Evolutionary conservation across 1,140 invertebrate genomes (phyloP), one percentile per base, ranked within the genome.

Genomic region (Scaptomyza graminum): DNA sequence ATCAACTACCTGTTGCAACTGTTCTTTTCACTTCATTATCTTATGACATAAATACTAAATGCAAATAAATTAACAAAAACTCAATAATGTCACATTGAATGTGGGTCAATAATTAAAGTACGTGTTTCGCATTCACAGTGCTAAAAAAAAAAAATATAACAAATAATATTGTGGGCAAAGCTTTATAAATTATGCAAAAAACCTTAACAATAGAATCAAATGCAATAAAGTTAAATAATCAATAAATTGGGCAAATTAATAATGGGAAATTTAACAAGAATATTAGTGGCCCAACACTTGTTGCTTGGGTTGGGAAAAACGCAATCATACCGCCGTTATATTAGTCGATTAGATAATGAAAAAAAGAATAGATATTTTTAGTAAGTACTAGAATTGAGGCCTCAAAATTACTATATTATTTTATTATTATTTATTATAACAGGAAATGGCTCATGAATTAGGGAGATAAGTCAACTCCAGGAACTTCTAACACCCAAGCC

Each of bases 101-200:
- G 74, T 87, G 59, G 83, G 82, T 87, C 82, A 82, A 46, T 22
- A 51, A 52, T 61, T 44, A 49, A 71, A 47, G 56, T 78, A 77
- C 74, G 70, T 88, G 78, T 47, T 7, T 46, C 12, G 44, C 55
- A 66, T 74, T 22, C 51, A 25, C 43, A 59, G 46, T 41, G 34
- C 59, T 47, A 61, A 56, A 31, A 31, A 6, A 7, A 7, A 7
- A 7, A 31, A 1, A 31, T 5, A 31, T n/a, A 31, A 31, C 5
- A 31, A 71, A 66, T 55, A 18, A 55, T 62, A 47, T 46, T 59
- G 69, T 2, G 18, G 18, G 18, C 67, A 74, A 64, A 57, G 22
- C 1, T 59, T 68, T 57, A 82, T 87, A 82, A 81, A 78, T 82
- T 72, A 85, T 87, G 61, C 78, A 82, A 49, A 31, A 78, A 67